Evolutionary conservation across 2,113 vertebrate genomes (phyloP), one percentile per base, ranked within the genome.

Genomic region (Zosterops borbonicus): DNA sequence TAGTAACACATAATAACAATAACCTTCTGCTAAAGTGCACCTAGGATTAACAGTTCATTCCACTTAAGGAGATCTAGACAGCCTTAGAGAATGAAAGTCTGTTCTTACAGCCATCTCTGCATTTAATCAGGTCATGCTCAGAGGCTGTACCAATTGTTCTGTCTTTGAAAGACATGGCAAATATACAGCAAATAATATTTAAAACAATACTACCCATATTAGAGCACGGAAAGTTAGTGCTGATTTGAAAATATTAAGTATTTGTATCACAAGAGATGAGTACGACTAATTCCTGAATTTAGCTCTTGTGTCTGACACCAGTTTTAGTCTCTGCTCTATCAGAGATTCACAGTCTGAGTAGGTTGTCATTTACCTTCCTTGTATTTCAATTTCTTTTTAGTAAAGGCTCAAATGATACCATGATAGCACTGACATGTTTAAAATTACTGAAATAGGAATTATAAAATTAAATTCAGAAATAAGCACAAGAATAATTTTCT

Each of bases 11-110:
- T 52, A 94, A 49, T 41, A 93, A 90, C 68, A 93, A 77, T 62
- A 86, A 87, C 89, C 58, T 81, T 78, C 86, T 95, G 77, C 83
- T 92, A 33, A 92, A 92, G 44, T 49, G 74, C 81, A 94, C 69
- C 58, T 64, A 92, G 89, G 87, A 91, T 95, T 92, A 95, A 79
- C 53, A 47, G 87, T 65, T 95, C 62, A 76, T 82, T 89, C 84
- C 62, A 55, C 62, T 94, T 90, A 96, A 96, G 90, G 80, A 88
- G 96, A 91, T 92, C 81, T 75, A 87, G 53, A 71, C 0, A 2
- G 87, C 69, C 77, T 92, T 68, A 75, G 47, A 92, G 95, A 96
- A 94, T 64, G 81, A 76, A 94, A 92, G 80, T 89, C 80, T 88
- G 73, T 47, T 93, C 73, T 87, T 86, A 88, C 0, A 59, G 83